Evolutionary conservation across 1,140 invertebrate genomes (phyloP), one percentile per base, ranked within the genome.

Genomic region (Aleiodes sp.): DNA sequence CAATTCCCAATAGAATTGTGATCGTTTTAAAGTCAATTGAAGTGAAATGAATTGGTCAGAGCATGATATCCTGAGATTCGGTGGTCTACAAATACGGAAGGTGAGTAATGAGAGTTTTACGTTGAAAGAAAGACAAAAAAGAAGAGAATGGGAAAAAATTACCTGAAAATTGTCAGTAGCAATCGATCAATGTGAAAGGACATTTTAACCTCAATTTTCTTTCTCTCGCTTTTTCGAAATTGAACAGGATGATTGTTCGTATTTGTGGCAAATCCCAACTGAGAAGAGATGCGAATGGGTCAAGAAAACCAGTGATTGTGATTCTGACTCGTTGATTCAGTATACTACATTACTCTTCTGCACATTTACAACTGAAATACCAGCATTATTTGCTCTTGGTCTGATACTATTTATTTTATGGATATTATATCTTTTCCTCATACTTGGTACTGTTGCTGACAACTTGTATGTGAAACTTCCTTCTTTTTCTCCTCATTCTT

Each of bases 391-490:
- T 64, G 26, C 3, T 8, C 0, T 75, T 4, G 84, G 83, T 8
- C 60, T 85, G 16, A 0, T 31, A 16, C 21, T 78, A 4, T 37
- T 82, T 28, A 69, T 89, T 33, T 4, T 88, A 10, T 91, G 89
- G 88, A 83, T 91, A 41, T 37, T 90, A 8, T 87, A 91, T 59
- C 78, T 92, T 12, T 92, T 93, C 74, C 73, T 90, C 43, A 86
- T 88, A 16, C 82, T 93, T 6, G 90, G 87, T 8, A 87, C 87
- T 2, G 88, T 89, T 19, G 89, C 91, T 0, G 90, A 92, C 81
- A 89, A 90, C 78, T 92, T 91, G 86, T 87, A 76, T 80, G 81
- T 73, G 61, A 63, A 74, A 73, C 8, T n/a, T n/a, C 14, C 35
- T 35, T 24, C 35, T 16, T 33, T 7, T 10, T 65, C 52, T 31